Evolutionary conservation across 1,140 invertebrate genomes (phyloP).

Genomic region (Euwallacea similis): DNA sequence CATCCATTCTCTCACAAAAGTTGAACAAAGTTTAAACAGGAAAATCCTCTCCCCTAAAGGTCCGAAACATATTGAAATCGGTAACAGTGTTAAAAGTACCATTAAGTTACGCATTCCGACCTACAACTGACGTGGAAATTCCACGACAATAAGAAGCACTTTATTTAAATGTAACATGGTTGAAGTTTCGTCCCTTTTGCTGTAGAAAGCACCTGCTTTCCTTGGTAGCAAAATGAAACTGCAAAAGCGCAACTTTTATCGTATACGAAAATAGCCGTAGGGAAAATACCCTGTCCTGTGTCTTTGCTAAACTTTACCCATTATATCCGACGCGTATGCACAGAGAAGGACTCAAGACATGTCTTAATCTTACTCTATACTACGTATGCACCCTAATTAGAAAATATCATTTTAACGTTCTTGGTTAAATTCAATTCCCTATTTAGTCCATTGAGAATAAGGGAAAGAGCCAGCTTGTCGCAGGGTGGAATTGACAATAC

Average conservation of each 20-base stretch:
- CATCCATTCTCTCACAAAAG: background rate
- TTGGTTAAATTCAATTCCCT: too few species aligned
- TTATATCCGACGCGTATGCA: conserved; percentile 23
- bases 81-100: conserved; percentile 13
- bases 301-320: conserved; percentile 32
- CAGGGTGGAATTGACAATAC: too few species aligned
- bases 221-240: conserved; percentile 30
- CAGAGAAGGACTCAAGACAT: conserved; percentile 10
- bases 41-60: conserved; percentile 12
- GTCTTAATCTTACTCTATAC: conserved; percentile 3
- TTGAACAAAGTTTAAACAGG: conserved; percentile 18
- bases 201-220: conserved; percentile 27
- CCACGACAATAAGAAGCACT: conserved; percentile 25
- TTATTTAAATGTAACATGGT: conserved; percentile 33
- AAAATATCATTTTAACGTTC: too few species aligned
- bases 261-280: conserved; percentile 33
- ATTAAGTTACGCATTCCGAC: conserved; percentile 22
- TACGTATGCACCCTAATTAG: too few species aligned
- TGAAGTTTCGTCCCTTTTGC: conserved; percentile 27
- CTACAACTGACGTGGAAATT: conserved; percentile 17
- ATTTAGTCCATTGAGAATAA: too few species aligned
- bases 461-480: too few species aligned
- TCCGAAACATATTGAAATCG: conserved; percentile 13
- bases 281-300: conserved; percentile 28
- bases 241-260: conserved; percentile 36